Percentiles rank a stretch among this genome's conserved stretches.
Evolutionary conservation across 1,140 invertebrate genomes (phyloP).

Genomic region (Cydia strobilella): DNA sequence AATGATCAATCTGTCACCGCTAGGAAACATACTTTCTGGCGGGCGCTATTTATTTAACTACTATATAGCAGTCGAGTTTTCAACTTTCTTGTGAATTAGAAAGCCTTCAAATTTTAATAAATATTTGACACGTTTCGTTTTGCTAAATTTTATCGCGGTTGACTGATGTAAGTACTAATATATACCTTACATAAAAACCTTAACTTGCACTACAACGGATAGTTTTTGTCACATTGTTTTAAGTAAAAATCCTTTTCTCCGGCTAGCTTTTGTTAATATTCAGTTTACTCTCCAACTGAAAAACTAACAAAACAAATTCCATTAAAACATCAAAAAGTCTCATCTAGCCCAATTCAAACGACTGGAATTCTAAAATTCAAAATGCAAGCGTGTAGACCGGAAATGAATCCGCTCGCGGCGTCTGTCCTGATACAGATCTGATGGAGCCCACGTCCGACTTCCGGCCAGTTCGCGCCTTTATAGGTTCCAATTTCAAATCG

Average conservation of each 20-base stretch:
- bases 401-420: slow-evolving; percentile 73
- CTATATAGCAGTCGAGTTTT: no score
- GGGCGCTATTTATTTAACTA: no score
- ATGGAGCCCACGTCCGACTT: slow-evolving; percentile 65
- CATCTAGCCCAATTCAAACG: slow-evolving; percentile 50
- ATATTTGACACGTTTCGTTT: no score
- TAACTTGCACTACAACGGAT: neutral
- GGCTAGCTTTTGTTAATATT: neutral
- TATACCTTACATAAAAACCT: no score
- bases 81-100: no score
- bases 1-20: no score
- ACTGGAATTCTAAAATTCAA: slow-evolving; percentile 68
- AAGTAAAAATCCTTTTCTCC: neutral
- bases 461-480: slow-evolving; percentile 72
- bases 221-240: no score
- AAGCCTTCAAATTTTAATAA: no score
- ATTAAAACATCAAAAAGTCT: slow-evolving; percentile 35
- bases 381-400: slow-evolving; percentile 68
- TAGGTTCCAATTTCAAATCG: slow-evolving; percentile 73
- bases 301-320: slow-evolving; percentile 35
- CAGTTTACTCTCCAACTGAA: slow-evolving; percentile 15
- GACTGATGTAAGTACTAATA: no score
- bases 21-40: no score
- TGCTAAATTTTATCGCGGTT: no score
- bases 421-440: slow-evolving; percentile 73